Evolutionary conservation across 2,113 vertebrate genomes (phyloP).

Genomic region (Eulacestoma nigropectus): DNA sequence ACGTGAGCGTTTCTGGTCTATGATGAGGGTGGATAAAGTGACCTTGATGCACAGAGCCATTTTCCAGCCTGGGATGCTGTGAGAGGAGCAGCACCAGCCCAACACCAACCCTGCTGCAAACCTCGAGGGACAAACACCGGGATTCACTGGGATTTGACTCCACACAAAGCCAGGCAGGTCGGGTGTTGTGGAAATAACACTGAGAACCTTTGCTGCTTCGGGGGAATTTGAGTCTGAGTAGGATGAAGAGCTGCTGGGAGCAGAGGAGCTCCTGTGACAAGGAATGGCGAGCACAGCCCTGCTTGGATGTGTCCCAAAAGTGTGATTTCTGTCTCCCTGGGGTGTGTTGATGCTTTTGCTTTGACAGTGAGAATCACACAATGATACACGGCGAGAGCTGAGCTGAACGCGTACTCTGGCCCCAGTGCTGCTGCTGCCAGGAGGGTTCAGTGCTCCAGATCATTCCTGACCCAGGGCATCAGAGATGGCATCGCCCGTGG

Average conservation of each 20-base stretch:
- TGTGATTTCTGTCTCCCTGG: background rate
- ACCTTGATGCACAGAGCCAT: background rate
- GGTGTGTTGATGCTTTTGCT: background rate
- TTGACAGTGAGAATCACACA: background rate
- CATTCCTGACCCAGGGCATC: background rate
- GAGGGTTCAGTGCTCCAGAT: background rate
- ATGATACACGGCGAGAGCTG: fast-evolving
- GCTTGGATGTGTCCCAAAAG: background rate
- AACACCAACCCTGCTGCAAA: background rate
- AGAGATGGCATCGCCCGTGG: background rate
- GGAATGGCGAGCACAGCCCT: background rate
- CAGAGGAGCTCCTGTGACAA: background rate
- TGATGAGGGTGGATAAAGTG: background rate
- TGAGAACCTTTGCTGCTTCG: background rate
- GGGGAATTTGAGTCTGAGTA: background rate
- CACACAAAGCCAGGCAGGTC: background rate
- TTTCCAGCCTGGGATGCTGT: background rate
- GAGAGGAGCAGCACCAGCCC: background rate
- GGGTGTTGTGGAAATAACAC: background rate
- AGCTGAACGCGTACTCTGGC: fast-evolving
- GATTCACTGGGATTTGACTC: background rate
- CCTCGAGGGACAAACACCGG: background rate
- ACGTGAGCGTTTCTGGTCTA: fast-evolving
- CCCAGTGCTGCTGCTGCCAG: background rate
- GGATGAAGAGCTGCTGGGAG: background rate